Base-by-base conservation (phyloP, 2,888 invertebrate genomes). In the Mythimna albipuncta region DNA sequence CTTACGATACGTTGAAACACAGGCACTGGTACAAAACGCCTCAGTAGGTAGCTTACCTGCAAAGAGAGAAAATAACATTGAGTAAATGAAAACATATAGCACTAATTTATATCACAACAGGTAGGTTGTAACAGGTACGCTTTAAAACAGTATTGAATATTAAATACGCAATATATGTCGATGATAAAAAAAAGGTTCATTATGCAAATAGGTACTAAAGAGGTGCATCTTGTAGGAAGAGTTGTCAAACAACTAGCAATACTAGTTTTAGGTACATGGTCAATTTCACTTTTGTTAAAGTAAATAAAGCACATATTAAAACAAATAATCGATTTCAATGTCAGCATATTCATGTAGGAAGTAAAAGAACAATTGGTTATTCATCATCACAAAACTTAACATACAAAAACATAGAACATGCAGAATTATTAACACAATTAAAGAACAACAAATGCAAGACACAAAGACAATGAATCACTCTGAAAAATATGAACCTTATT, bases 41-140 rank as follows among this genome's bases (percentile, higher is more conserved):
- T 62, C 38, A 16, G 64, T 67, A 41, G 55, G 50, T 84, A 79
- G 71, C 90, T 91, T 91, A 91, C 91, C 91, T 91, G 91, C 50
- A 87, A 91, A 89, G 77, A 89, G 75, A 89, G 85, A 89, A 88
- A 90, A 89, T 47, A 63, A 79, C 59, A 81, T 81, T 81, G 26
- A 84, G 68, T 80, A 80, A 57, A 78, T 77, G 64, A 81, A 84
- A 77, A 75, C 67, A 75, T 54, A 47, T 65, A 65, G 74, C 61
- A 78, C 52, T 69, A 72, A 72, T 72, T 80, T 67, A 78, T 64
- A 75, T 65, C 19, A 65, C 50, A 50, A 63, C 71, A 58, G 41
- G 44, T 35, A 69, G 57, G 57, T 72, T 61, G 65, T 70, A 72
- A 82, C 58, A 70, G 67, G 65, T 72, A 59, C 58, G 69, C 55